Base-by-base conservation (phyloP, 2,113 vertebrate species). In the Nansenia antarctica region DNA sequence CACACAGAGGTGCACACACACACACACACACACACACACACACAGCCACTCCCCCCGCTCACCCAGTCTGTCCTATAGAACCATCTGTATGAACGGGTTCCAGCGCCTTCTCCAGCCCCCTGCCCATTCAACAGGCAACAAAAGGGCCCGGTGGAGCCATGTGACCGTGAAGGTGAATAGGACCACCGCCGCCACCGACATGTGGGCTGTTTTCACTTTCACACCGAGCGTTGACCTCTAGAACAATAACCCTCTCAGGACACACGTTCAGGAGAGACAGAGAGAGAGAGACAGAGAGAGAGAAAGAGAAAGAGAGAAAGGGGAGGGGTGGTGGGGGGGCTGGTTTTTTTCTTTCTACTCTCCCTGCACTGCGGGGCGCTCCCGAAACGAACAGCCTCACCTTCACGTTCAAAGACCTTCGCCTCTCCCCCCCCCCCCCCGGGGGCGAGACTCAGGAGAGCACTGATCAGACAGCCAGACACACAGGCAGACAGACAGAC, bases 221-320 rank as follows among this genome's bases (percentile, higher is more conserved):
- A 6, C 62, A 63, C 15, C 66, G 47, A 70, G 55, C 24, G 11
- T 11, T 69, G 63, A 78, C 72, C 77, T 79, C 71, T 39, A 12
- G 70, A 77, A 77, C 71, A 69, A 70, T 64, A 77, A 72, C 62
- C 24, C 69, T 74, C 73, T 71, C 20, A 2, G 66, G 42, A 69
- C 67, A 78, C 53, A 27, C 3, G 27, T 27, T 27, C 24, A 2
- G 12, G 26, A n/a, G 27, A 15, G 27, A 57, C 27, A 57, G 54
- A 29, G 3, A 14, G 2, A 18, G 15, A 9, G 45, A n/a, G 27
- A 15, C 11, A 57, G 12, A 57, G 54, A 29, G 3, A 14, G 2
- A 18, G 15, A 9, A 12, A n/a, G 35, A 11, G 35, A 11, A 11
- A 11, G 9, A 12, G 37, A 2, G 8, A 14, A 1, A 12, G 2